A percentile compares a stretch with the other conserved stretches of the same genome.
phyloP scores from a whole-genome alignment of 2,113 vertebrate species.

The Trachemys scripta region DNA sequence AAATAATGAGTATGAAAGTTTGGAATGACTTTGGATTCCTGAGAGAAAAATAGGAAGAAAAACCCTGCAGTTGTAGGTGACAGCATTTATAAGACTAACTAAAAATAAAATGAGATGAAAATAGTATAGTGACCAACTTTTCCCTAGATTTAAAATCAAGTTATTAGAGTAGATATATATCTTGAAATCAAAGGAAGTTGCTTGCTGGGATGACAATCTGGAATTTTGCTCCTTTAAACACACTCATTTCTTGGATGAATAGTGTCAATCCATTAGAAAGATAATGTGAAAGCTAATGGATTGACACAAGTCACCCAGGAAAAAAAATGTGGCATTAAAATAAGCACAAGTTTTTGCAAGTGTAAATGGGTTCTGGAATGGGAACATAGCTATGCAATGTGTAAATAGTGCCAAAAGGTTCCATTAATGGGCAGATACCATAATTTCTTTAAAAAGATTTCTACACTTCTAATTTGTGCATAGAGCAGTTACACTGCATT shows the following conservation, averaged over 20 bases:
- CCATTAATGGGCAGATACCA: background rate
- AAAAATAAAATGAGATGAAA: background rate
- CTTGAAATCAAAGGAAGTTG: background rate
- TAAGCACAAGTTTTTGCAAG: background rate
- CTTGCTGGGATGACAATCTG: background rate
- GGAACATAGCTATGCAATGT: background rate
- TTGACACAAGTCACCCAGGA: background rate
- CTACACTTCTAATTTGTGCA: background rate
- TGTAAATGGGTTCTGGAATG: background rate
- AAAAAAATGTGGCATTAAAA: background rate
- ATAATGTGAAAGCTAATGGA: background rate
- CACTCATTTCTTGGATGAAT: background rate
- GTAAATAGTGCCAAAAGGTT: background rate
- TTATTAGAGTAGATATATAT: accelerated
- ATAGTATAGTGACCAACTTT: background rate
- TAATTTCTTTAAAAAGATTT: background rate
- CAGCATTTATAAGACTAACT: background rate
- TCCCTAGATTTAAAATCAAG: background rate
- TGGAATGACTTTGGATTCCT: background rate
- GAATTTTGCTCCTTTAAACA: background rate
- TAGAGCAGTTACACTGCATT: conserved; percentile 2
- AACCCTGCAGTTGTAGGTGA: background rate
- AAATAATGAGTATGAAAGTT: background rate
- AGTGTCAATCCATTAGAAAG: background rate
- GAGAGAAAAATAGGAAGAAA: background rate